Conservation (phyloP, 2,888 invertebrate genomes). For the Rhagium mordax region DNA sequence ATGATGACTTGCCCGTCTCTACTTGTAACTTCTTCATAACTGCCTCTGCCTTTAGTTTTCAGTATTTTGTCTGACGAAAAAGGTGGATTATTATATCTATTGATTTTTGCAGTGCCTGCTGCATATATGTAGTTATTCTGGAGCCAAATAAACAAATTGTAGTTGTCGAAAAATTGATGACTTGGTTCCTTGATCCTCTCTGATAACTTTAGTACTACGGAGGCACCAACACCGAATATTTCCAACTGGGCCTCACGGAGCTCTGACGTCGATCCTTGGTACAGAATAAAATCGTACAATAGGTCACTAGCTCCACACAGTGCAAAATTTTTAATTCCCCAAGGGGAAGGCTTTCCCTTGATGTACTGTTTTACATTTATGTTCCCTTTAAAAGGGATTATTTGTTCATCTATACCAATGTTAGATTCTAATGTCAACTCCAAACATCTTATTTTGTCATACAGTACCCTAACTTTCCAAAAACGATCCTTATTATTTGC, state of each 20-base stretch:
- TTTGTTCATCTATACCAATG: constrained; percentile 1
- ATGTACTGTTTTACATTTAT: constrained; percentile 29
- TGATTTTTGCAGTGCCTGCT: constrained; percentile 41
- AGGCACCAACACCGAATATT: not conserved
- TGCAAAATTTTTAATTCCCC: constrained; percentile 9
- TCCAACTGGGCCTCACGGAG: not conserved
- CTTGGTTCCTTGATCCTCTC: not conserved
- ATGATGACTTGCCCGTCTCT: constrained; percentile 40
- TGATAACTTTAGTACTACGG: not conserved
- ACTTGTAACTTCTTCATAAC: constrained; percentile 46
- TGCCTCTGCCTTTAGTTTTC: constrained; percentile 43
- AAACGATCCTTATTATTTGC: not conserved
- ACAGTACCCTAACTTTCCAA: not conserved
- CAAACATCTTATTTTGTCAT: not conserved
- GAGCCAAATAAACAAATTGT: too few relatives aligned
- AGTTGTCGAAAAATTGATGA: constrained; percentile 13
- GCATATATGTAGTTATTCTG: not conserved
- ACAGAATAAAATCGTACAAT: not conserved
- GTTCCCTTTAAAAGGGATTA: constrained; percentile 19
- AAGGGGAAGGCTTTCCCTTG: constrained; percentile 17
- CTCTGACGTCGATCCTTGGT: constrained; percentile 1
- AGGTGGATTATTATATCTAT: constrained; percentile 48
- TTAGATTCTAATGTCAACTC: not conserved
- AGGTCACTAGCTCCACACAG: not conserved
- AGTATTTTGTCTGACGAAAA: constrained; percentile 45